Conservation (phyloP, 2,113 vertebrate species). For the Rutilus rutilus region DNA sequence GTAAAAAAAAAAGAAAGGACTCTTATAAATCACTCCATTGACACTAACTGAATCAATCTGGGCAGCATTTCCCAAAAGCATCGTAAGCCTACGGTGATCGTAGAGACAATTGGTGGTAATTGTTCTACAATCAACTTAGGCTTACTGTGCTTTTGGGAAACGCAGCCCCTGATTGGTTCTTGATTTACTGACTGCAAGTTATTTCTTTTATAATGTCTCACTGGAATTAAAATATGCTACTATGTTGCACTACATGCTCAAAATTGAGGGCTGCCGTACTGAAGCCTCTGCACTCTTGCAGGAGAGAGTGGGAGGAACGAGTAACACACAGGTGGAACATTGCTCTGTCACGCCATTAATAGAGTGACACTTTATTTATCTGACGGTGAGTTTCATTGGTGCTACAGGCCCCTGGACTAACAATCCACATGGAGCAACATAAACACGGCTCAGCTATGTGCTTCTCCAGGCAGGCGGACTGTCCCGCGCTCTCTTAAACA, state of each 20-base stretch:
- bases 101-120: too few relatives aligned
- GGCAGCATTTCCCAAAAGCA: too few relatives aligned
- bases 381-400: slow-evolving; percentile 70
- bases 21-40: neutral
- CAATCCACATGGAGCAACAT: slow-evolving; percentile 68
- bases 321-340: slow-evolving; percentile 74
- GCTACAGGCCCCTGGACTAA: slow-evolving; percentile 64
- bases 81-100: too few relatives aligned
- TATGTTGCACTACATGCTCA: neutral
- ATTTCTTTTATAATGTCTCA: neutral
- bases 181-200: neutral
- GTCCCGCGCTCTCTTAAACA: slow-evolving; percentile 36
- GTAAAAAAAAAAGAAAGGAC: neutral
- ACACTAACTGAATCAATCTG: neutral
- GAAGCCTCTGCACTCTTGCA: neutral
- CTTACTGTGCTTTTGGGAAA: too few relatives aligned
- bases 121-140: too few relatives aligned
- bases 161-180: neutral
- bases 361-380: slow-evolving; percentile 80
- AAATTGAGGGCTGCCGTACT: neutral
- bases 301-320: slow-evolving; percentile 20
- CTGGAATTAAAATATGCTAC: neutral
- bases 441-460: slow-evolving; percentile 68
- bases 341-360: slow-evolving; percentile 76
- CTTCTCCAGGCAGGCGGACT: slow-evolving; percentile 40